phyloP scores from a whole-genome alignment of 2,113 vertebrate species.

The Riparia riparia region DNA sequence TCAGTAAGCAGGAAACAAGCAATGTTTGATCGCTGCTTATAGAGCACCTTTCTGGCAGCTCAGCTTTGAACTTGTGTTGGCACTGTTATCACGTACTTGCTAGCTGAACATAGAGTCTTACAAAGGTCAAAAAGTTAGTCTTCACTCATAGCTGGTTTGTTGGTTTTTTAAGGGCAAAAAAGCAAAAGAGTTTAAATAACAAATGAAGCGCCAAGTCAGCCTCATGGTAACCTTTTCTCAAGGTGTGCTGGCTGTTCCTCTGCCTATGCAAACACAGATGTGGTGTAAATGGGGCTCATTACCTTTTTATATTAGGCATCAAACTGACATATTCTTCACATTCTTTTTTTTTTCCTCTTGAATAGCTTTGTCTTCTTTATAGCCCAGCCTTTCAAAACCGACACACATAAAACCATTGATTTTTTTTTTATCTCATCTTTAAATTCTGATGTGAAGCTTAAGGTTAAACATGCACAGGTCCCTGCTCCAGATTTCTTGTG shows the following conservation, averaged over 20 bases:
- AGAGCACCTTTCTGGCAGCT: not conserved
- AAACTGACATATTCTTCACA: not conserved
- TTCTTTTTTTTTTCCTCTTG: not conserved
- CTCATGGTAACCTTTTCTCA: not conserved
- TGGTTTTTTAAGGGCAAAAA: not conserved
- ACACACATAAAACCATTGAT: not conserved
- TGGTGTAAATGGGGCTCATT: not conserved
- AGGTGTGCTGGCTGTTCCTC: not conserved
- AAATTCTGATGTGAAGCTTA: not conserved
- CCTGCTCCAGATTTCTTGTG: not conserved
- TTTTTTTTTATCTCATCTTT: not conserved
- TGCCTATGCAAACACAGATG: not conserved
- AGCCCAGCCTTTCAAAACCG: conserved; percentile 8
- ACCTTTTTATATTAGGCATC: not conserved
- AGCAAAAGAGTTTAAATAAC: not conserved
- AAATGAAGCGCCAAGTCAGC: not conserved
- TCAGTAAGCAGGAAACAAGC: not conserved
- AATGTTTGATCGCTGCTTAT: rapidly evolving
- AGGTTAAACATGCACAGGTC: not conserved
- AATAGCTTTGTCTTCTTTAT: not conserved
- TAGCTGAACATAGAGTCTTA: not conserved
- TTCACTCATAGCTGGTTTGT: not conserved
- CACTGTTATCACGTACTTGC: not conserved
- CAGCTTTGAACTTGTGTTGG: not conserved
- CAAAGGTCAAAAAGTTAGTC: not conserved